Conservation (phyloP, 2,113 vertebrate species). For the Crotalus horridus region DNA sequence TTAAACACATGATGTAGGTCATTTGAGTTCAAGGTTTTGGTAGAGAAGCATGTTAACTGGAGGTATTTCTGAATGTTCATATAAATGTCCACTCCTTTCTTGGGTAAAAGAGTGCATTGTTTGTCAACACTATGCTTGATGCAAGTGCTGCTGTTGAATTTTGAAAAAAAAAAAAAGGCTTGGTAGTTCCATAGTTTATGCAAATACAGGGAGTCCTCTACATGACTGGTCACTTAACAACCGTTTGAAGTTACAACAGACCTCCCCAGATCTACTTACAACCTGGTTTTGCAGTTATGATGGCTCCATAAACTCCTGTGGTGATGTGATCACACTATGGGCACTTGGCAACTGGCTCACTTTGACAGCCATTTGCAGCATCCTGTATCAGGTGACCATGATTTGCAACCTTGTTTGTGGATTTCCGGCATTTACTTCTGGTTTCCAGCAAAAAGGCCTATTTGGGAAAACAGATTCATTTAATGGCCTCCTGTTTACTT, state of each 20-base stretch:
- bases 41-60: neutral
- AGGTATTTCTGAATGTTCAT: neutral
- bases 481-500: neutral
- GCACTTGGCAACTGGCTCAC: neutral
- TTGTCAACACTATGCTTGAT: neutral
- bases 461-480: neutral
- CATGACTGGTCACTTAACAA: neutral
- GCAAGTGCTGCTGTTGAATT: fast-evolving
- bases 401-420: neutral
- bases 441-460: neutral
- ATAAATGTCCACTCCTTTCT: neutral
- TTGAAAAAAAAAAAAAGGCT: neutral
- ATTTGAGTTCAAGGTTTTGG: neutral
- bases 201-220: neutral
- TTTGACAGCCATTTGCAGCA: neutral
- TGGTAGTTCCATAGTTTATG: neutral
- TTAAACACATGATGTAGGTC: neutral
- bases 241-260: neutral
- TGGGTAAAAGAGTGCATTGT: neutral
- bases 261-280: neutral
- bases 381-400: neutral
- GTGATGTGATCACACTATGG: neutral
- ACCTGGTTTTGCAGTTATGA: neutral
- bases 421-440: neutral
- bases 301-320: neutral